phyloP scores from a whole-genome alignment of 2,888 invertebrate genomes.

The Lagria hirta region DNA sequence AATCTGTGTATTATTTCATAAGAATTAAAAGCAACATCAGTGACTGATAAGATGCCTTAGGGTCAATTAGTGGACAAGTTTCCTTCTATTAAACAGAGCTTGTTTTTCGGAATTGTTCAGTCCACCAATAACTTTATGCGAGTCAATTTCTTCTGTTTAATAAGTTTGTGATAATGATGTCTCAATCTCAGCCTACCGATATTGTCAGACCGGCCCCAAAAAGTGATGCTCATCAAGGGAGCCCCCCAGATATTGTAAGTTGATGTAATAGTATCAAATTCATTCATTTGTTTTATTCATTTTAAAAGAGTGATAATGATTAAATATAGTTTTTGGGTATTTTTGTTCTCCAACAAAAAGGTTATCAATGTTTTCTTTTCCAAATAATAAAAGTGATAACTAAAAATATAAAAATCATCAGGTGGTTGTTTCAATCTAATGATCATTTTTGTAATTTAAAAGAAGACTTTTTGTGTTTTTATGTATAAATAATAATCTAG shows the following conservation, averaged over 20 bases:
- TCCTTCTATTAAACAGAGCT: conserved; percentile 18
- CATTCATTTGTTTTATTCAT: conserved; percentile 5
- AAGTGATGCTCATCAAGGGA: conserved; percentile 24
- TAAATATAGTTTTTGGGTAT: no score
- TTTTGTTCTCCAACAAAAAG: no score
- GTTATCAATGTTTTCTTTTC: no score
- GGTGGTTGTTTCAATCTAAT: no score
- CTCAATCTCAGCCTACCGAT: conserved; percentile 29
- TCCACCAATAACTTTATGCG: conserved; percentile 13
- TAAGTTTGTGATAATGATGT: conserved; percentile 24
- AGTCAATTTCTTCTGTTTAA: conserved; percentile 2
- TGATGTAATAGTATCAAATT: conserved; percentile 2
- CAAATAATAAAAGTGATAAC: no score
- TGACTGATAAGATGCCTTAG: conserved; percentile 18
- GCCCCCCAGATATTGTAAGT: conserved; percentile 37
- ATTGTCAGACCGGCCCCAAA: conserved; percentile 21
- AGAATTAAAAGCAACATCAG: conserved; percentile 5
- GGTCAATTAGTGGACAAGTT: conserved; percentile 19
- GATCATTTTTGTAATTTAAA: no score
- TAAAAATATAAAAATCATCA: no score
- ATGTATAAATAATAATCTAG: no score
- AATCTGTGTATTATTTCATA: no score
- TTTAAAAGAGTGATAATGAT: conserved; percentile 4
- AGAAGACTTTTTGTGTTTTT: no score
- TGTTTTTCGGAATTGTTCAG: conserved; percentile 13